Evolutionary conservation across 1,140 invertebrate species (phyloP).

Genomic region (Lepidurus arcticus): DNA sequence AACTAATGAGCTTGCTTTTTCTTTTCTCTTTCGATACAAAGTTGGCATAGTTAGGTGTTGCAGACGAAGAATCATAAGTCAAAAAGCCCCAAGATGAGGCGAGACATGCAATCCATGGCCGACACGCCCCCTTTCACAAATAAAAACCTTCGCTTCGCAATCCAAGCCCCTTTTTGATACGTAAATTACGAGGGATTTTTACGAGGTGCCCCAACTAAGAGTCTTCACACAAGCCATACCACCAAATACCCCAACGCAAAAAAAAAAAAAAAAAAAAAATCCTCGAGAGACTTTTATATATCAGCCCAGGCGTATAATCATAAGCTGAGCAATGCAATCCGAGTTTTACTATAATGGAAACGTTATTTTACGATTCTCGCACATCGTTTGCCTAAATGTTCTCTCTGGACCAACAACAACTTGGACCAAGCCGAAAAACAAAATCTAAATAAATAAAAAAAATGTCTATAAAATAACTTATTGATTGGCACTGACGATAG

Average conservation of each 20-base stretch:
- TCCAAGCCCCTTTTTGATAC: slow-evolving; percentile 21
- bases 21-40: not conserved
- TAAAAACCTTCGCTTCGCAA: slow-evolving; percentile 21
- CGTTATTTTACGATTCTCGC: slow-evolving; percentile 21
- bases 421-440: not conserved
- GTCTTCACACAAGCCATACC: slow-evolving; percentile 21
- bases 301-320: slow-evolving; percentile 8
- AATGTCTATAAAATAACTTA: slow-evolving; percentile 6
- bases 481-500: slow-evolving; percentile 8
- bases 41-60: slow-evolving; percentile 6
- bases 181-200: slow-evolving; percentile 22
- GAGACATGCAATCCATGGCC: slow-evolving; percentile 17
- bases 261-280: not conserved
- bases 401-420: not conserved
- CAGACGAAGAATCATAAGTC: slow-evolving; percentile 5
- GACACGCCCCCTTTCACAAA: slow-evolving; percentile 10
- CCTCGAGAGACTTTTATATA: slow-evolving; percentile 1
- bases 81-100: not conserved
- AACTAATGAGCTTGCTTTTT: not conserved
- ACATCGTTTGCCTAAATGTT: slow-evolving; percentile 11
- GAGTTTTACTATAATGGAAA: slow-evolving; percentile 16
- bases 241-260: not conserved
- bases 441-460: not conserved
- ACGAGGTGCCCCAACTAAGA: slow-evolving; percentile 13
- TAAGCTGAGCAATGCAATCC: not conserved